Base-by-base conservation (phyloP, 2,888 invertebrate species). In the Schizotus pectinicornis region DNA sequence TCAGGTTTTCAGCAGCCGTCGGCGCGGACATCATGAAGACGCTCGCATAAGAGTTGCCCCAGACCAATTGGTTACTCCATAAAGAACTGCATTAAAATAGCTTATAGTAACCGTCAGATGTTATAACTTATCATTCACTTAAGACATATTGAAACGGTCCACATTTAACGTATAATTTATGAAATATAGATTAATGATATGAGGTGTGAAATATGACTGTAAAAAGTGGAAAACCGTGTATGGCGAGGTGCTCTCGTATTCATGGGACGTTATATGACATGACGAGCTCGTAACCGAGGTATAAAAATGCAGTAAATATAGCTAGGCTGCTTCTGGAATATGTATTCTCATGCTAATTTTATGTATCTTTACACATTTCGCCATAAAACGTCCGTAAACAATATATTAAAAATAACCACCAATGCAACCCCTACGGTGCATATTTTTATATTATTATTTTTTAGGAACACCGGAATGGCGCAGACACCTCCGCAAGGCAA, bases 261-360 rank as follows among this genome's bases (percentile, higher is more conserved):
- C 76, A 77, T 76, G 72, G 72, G 67, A 69, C 69, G 71, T 74
- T 75, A 74, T 74, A 73, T 69, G 72, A 73, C 70, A 74, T 75
- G 74, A 75, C 73, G 73, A 71, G 69, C 67, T 70, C 70, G 64
- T 76, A 76, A 77, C 74, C 63, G 69, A 71, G 72, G 68, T 74
- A 74, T 77, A 76, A 77, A 77, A 77, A 69, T 62, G 72, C 72
- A 71, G 74, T 77, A 77, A 77, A 77, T 75, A 73, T 69, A 66
- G 68, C 67, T 62, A 65, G 68, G 60, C 68, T 68, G 70, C 72
- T 71, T 65, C 69, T 69, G 73, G 68, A 70, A 71, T 74, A 70
- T 71, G 72, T 70, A 73, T 74, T 74, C 71, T 74, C 73, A 74
- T 74, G 72, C 71, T 72, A 74, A 74, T 74, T 73, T 71, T 70